A percentile compares a stretch with the other conserved stretches of the same genome.
Conservation (phyloP, 2,113 vertebrate species). For the Spheniscus mendiculus region DNA sequence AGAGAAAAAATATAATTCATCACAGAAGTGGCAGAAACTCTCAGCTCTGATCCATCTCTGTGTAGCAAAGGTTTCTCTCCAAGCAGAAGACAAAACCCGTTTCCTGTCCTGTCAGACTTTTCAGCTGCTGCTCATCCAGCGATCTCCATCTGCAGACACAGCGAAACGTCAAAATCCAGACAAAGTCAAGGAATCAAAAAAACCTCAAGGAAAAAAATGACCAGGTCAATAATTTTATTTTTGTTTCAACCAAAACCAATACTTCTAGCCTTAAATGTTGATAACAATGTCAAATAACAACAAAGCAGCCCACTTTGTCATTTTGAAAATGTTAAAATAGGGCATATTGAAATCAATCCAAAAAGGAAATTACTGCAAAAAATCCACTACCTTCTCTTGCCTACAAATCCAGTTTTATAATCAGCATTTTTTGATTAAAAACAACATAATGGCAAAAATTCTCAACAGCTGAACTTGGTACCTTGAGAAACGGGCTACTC, state of each 20-base stretch:
- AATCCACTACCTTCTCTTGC: background rate
- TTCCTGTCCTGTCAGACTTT: background rate
- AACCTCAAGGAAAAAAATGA: background rate
- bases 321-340: background rate
- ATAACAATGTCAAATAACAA: background rate
- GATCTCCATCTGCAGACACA: background rate
- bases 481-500: background rate
- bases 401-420: background rate
- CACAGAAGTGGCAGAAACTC: background rate
- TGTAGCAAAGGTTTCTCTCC: background rate
- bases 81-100: background rate
- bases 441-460: background rate
- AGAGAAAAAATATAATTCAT: background rate
- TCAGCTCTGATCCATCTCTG: background rate
- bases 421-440: background rate
- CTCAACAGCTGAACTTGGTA: background rate
- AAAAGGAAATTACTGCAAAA: background rate
- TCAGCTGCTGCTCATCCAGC: background rate
- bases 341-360: background rate
- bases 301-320: background rate
- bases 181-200: background rate
- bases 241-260: background rate
- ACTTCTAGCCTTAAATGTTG: background rate
- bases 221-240: background rate
- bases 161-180: background rate